These are phyloP conservation scores for Papilio protenor DNA, from an alignment of 2,888 invertebrate species.

Conservation along the genomic window DNA sequence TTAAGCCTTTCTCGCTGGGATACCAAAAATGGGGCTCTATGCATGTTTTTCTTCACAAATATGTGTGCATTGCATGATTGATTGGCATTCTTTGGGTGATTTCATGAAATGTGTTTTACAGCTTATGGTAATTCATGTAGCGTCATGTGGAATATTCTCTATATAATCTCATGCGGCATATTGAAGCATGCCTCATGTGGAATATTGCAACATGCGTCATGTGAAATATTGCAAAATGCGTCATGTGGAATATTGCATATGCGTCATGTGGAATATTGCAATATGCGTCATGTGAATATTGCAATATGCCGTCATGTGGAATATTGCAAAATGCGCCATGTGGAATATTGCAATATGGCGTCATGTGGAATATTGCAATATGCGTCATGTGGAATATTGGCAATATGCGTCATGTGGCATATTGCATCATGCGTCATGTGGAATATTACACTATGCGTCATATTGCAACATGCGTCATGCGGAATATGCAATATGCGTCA, in stretches of 20 bases:
- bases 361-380: not conserved
- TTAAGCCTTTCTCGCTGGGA: constrained; percentile 10
- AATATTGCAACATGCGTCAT: not conserved
- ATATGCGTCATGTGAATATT: not conserved
- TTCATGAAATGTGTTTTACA: not conserved
- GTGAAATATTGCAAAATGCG: not conserved
- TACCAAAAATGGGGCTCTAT: not conserved
- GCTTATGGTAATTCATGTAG: not conserved
- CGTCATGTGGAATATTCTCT: not conserved
- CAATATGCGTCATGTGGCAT: not conserved
- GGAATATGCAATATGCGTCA: not conserved
- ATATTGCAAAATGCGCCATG: not conserved
- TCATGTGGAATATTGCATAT: not conserved
- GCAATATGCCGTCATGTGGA: not conserved
- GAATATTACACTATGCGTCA: not conserved
- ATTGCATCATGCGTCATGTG: no score
- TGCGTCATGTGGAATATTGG: not conserved
- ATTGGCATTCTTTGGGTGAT: not conserved
- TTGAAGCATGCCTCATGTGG: not conserved
- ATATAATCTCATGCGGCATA: not conserved
- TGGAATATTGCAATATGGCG: not conserved
- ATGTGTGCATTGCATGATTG: constrained; percentile 4
- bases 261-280: not conserved
- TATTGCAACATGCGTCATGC: no score
- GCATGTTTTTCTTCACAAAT: not conserved